Base-by-base conservation (phyloP, 2,888 invertebrate species). In the Rhamphomyia laevipes region DNA sequence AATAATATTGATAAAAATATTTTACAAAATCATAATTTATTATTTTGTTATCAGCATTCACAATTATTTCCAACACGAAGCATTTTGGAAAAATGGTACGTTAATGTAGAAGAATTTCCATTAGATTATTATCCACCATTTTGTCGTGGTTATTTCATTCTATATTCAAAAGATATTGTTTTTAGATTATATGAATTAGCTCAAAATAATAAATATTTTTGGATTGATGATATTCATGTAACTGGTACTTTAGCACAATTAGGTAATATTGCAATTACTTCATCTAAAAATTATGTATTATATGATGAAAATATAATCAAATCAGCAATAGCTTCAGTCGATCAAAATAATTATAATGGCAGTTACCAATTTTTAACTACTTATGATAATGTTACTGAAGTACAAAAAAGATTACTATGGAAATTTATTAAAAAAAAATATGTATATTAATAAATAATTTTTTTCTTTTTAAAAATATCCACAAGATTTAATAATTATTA, bases 211-310 rank as follows among this genome's bases (percentile, higher is more conserved):
- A 77, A 77, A 2, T 87, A 83, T 62, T 86, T 88, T 70, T 88
- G 88, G 88, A 83, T 88, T 46, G 88, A 89, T 62, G 88, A 88
- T 65, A 84, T 85, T 33, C 85, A 83, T 59, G 74, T 88, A 35
- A 87, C 88, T 0, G 88, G 87, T 21, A 72, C 77, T 1, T 62
- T 81, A 48, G 74, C 76, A 12, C 68, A 72, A 57, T 68, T 71
- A 54, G 67, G 70, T 37, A 76, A 76, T 59, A 64, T 74, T 45
- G 72, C 72, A 15, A 74, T 75, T 56, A 73, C 73, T 21, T 63
- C 59, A 45, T 57, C 65, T 46, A 41, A 55, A 46, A 56, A 60
- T 15, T 62, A 58, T 55, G 56, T 66, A 31, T 59, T 68, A 16
- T 57, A 58, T 35, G 52, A 53, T 13, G 18, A 46, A 10, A 54